phyloP scores from a whole-genome alignment of 92 coral and sea anemone species.

The Ricordea florida region DNA sequence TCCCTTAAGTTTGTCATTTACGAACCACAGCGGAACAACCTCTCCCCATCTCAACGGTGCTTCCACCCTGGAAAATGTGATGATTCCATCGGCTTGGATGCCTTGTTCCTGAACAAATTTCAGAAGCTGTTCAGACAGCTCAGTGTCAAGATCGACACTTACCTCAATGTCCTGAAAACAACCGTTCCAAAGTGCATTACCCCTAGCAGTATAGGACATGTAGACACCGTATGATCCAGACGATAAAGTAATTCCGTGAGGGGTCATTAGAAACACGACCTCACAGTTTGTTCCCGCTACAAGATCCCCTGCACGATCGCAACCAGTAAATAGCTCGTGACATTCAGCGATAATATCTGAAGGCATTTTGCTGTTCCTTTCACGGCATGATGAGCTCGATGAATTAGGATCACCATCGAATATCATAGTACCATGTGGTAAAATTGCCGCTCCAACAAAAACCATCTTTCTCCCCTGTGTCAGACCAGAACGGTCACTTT shows the following conservation, averaged over 20 bases:
- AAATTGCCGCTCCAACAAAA: constrained; percentile 70
- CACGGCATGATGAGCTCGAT: constrained; percentile 57
- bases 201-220: constrained; percentile 45
- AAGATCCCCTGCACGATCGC: constrained; percentile 49
- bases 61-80: constrained; percentile 48
- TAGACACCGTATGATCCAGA: constrained; percentile 65
- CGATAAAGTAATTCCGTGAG: constrained; percentile 61
- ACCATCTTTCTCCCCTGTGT: constrained; percentile 45
- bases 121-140: constrained; percentile 38
- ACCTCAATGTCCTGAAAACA: constrained; percentile 67
- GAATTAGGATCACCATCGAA: constrained; percentile 73
- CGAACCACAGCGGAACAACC: constrained; percentile 76
- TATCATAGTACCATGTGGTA: constrained; percentile 79
- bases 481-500: no score
- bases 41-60: constrained; percentile 85
- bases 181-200: constrained; percentile 82
- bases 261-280: constrained; percentile 62
- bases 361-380: constrained; percentile 59
- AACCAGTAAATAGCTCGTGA: constrained; percentile 39
- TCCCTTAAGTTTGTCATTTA: constrained; percentile 38
- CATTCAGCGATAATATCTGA: constrained; percentile 30
- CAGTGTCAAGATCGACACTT: constrained; percentile 34
- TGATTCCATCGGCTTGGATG: constrained; percentile 63
- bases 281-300: constrained; percentile 58
- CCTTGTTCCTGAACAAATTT: constrained; percentile 45